Evolutionary conservation across 2,113 vertebrate genomes (phyloP).

Genomic region (Oncorhynchus clarkii): DNA sequence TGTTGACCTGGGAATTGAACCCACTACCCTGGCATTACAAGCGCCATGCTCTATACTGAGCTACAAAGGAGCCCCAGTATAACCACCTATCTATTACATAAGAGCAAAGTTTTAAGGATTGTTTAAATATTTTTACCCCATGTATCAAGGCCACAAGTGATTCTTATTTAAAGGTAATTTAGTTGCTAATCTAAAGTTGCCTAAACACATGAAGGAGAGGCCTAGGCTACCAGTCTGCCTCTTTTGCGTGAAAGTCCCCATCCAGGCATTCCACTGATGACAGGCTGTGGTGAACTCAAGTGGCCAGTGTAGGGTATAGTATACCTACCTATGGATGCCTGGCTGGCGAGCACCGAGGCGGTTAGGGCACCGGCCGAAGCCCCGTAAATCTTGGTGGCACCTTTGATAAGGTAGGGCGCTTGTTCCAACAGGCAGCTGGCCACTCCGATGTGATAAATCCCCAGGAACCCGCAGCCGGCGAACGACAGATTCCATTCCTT

Average conservation of each 20-base stretch:
- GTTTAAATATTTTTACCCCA: no score
- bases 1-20: no score
- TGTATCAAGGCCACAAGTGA: no score
- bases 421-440: conserved; percentile 82
- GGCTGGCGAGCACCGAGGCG: conserved; percentile 71
- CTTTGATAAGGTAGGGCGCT: conserved; percentile 78
- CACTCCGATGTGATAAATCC: conserved; percentile 85
- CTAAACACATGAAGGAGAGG: no score
- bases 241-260: not conserved
- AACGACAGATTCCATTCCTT: conserved; percentile 87
- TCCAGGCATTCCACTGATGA: not conserved
- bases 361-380: conserved; percentile 83
- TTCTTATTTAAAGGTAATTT: no score
- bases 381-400: conserved; percentile 79
- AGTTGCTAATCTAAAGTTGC: no score
- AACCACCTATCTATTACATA: no score
- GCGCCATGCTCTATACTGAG: no score
- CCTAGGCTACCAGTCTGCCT: no score
- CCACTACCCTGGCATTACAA: no score
- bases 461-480: conserved; percentile 87
- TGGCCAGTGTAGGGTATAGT: not conserved
- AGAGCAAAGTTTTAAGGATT: no score
- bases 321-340: conserved; percentile 76
- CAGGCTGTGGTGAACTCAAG: not conserved
- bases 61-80: no score